Conservation (phyloP, 1,140 invertebrate genomes). For the Hylaeus volcanicus region DNA sequence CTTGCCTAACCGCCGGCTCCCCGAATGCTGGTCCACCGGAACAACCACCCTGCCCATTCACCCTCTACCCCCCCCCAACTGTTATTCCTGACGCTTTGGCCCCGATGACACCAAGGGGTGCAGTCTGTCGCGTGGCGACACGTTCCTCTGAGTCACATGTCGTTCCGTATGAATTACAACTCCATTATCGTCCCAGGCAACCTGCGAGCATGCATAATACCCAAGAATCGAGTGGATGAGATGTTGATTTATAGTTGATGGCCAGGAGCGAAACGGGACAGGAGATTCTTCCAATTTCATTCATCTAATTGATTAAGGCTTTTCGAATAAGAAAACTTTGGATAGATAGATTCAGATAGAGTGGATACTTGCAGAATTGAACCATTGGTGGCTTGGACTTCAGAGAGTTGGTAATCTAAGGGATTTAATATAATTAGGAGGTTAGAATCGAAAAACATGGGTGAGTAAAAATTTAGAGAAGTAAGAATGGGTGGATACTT, state of each 20-base stretch:
- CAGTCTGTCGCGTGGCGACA: conserved; percentile 59
- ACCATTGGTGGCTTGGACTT: too few relatives aligned
- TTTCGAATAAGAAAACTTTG: not conserved
- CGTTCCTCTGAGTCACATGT: conserved; percentile 65
- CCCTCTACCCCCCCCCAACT: conserved; percentile 20
- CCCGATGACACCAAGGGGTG: conserved; percentile 36
- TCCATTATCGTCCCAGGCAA: conserved; percentile 67
- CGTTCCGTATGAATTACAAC: conserved; percentile 70
- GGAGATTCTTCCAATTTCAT: too few relatives aligned
- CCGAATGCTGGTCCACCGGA: conserved; percentile 10
- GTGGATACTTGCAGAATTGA: too few relatives aligned
- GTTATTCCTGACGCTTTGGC: conserved; percentile 12
- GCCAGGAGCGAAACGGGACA: too few relatives aligned
- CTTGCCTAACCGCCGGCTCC: not conserved
- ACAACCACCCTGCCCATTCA: conserved; percentile 1
- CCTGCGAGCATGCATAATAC: conserved; percentile 54
- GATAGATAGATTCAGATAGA: too few relatives aligned
- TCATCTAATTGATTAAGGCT: conserved; percentile 3
- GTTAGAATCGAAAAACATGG: too few relatives aligned
- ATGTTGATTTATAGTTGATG: conserved; percentile 52
- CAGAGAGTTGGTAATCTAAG: too few relatives aligned
- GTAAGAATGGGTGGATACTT: too few relatives aligned
- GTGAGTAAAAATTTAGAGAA: too few relatives aligned
- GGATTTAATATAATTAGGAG: too few relatives aligned
- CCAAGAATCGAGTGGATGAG: conserved; percentile 3